These are phyloP conservation scores for Apocheima hispidaria DNA, from an alignment of 2,888 invertebrate species.

Conservation along the genomic window DNA sequence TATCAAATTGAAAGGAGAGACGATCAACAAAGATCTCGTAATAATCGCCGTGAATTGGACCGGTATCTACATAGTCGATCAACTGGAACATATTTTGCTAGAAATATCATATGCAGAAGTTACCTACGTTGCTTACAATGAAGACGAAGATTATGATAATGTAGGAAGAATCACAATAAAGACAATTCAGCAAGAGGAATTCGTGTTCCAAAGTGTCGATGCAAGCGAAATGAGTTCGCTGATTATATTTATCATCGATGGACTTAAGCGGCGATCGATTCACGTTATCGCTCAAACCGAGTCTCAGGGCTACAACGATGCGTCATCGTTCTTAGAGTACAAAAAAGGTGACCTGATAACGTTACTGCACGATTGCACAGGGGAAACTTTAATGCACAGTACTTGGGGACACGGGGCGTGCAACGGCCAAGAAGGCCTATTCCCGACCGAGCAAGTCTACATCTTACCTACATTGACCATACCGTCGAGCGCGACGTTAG, in stretches of 20 bases:
- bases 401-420: constrained; percentile 91
- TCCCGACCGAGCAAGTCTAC: constrained; percentile 94
- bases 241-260: constrained; percentile 93
- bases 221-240: constrained; percentile 94
- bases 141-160: constrained; percentile 77
- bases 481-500: constrained; percentile 89
- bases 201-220: constrained; percentile 95
- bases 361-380: constrained; percentile 90
- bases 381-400: constrained; percentile 90
- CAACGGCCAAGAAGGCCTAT: constrained; percentile 91
- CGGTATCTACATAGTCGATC: constrained; percentile 96
- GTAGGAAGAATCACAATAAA: constrained; percentile 90
- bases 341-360: constrained; percentile 93
- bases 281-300: constrained; percentile 92
- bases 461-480: constrained; percentile 93
- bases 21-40: constrained; percentile 89
- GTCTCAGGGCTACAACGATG: constrained; percentile 84
- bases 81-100: constrained; percentile 95
- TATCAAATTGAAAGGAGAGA: constrained; percentile 90
- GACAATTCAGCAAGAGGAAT: constrained; percentile 95
- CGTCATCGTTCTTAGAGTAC: constrained; percentile 86
- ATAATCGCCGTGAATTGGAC: constrained; percentile 98
- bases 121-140: constrained; percentile 89
- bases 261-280: constrained; percentile 93
- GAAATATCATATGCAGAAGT: constrained; percentile 96